These are phyloP conservation scores for Microplitis deprimator DNA, from an alignment of 2,888 invertebrate genomes.

Conservation along the genomic window DNA sequence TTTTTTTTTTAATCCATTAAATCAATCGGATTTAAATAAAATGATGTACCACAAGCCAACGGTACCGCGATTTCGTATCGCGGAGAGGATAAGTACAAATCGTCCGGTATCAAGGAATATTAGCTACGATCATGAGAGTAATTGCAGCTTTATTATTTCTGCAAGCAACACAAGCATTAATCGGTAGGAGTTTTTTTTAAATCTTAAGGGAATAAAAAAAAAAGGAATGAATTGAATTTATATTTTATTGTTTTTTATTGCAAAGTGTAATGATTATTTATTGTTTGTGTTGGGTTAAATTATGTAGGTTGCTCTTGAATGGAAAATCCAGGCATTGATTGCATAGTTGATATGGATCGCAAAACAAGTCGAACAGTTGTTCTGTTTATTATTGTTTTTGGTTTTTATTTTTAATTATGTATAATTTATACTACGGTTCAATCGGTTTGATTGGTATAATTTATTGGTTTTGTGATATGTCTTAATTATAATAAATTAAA, in stretches of 20 bases:
- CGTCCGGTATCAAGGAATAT: constrained; percentile 64
- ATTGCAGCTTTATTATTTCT: constrained; percentile 62
- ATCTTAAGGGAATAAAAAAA: too few relatives aligned
- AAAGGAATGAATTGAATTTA: too few relatives aligned
- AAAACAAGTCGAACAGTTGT: neutral
- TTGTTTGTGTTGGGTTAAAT: neutral
- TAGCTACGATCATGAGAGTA: constrained; percentile 63
- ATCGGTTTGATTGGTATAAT: neutral
- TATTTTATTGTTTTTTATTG: neutral
- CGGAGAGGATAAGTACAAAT: constrained; percentile 68
- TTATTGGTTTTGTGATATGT: neutral
- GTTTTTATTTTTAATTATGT: neutral
- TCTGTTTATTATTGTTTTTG: neutral
- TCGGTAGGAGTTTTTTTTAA: constrained; percentile 57
- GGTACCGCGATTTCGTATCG: constrained; percentile 68
- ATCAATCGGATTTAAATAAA: neutral
- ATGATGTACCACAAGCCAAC: constrained; percentile 71
- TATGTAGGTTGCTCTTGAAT: neutral
- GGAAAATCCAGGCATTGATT: neutral
- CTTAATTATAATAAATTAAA: too few relatives aligned
- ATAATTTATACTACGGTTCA: neutral
- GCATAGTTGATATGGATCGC: constrained; percentile 7
- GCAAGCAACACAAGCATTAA: constrained; percentile 63
- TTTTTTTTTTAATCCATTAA: too few relatives aligned
- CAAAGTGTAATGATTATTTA: neutral